A percentile compares a stretch with the other conserved stretches of the same genome.
These are phyloP conservation scores for Ctenochaetus hawaiiensis DNA, from an alignment of 2,797 vertebrate genomes.

Conservation along the genomic window DNA sequence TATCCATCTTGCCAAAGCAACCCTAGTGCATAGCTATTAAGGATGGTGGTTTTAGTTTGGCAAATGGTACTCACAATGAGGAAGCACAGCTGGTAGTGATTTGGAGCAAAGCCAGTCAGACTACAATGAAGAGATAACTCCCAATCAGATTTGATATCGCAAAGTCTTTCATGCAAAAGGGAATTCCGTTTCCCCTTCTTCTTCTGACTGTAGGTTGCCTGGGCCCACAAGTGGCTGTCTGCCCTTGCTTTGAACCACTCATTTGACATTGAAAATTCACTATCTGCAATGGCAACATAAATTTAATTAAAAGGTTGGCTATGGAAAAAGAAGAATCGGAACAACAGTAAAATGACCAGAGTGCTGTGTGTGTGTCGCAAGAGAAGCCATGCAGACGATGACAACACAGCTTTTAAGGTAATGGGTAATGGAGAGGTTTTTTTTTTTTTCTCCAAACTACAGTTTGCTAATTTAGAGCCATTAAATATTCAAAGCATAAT, in stretches of 20 bases:
- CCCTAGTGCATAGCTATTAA: conserved; percentile 12
- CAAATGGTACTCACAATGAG: conserved; percentile 43
- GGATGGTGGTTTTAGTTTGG: conserved; percentile 43
- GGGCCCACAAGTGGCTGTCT: conserved; percentile 51
- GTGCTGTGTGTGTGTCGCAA: neutral
- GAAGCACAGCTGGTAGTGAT: conserved; percentile 57
- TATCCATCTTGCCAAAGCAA: conserved; percentile 11
- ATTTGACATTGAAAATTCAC: conserved; percentile 75
- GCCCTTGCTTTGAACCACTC: conserved; percentile 67
- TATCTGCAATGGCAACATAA: conserved; percentile 52
- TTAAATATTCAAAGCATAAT: conserved; percentile 60
- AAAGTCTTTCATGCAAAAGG: conserved; percentile 59
- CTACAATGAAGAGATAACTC: conserved; percentile 67
- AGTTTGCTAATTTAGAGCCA: conserved; percentile 38
- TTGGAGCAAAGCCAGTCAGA: conserved; percentile 57
- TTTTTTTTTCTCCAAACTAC: conserved; percentile 13
- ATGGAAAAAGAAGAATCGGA: conserved; percentile 43
- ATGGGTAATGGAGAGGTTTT: conserved; percentile 15
- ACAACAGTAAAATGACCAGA: conserved; percentile 15
- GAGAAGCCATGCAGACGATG: neutral
- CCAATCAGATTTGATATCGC: conserved; percentile 69
- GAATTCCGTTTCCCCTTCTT: conserved; percentile 64
- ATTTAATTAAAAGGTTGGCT: conserved; percentile 64
- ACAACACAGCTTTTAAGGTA: conserved; percentile 17
- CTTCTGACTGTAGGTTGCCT: conserved; percentile 52